Evolutionary conservation across 2,888 invertebrate species (phyloP).

Genomic region (Drosophila conformis): DNA sequence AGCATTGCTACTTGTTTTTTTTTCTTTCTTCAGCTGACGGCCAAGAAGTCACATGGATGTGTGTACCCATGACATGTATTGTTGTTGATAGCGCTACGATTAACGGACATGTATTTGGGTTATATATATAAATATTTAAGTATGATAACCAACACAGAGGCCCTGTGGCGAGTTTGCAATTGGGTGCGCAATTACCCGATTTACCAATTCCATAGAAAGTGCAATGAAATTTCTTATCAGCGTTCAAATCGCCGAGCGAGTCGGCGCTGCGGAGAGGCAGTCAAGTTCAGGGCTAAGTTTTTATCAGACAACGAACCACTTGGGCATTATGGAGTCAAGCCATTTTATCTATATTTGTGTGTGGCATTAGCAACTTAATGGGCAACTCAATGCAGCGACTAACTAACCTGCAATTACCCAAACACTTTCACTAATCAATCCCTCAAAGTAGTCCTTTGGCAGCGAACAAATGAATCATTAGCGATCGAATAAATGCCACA

Average conservation of each 20-base stretch:
- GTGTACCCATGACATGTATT: slow-evolving; percentile 15
- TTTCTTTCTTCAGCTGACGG: slow-evolving; percentile 38
- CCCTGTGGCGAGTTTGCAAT: slow-evolving; percentile 1
- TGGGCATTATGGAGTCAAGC: background rate
- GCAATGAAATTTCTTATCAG: slow-evolving; percentile 26
- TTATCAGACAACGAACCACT: slow-evolving; percentile 18
- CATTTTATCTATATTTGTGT: background rate
- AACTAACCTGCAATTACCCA: slow-evolving; percentile 3
- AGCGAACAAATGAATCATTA: slow-evolving; percentile 42
- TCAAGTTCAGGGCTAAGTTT: slow-evolving; percentile 39
- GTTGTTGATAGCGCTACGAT: slow-evolving; percentile 27
- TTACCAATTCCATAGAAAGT: slow-evolving; percentile 40
- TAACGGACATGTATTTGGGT: slow-evolving; percentile 49
- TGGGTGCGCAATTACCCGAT: slow-evolving; percentile 20
- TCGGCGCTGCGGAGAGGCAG: background rate
- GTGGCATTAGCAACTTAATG: background rate
- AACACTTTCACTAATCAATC: slow-evolving; percentile 22
- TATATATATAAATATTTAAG: slow-evolving; percentile 7
- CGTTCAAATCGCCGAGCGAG: background rate
- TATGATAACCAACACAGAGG: slow-evolving; percentile 29
- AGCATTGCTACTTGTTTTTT: background rate
- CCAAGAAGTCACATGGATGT: slow-evolving; percentile 61
- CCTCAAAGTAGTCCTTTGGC: background rate
- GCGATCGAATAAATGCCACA: slow-evolving; percentile 21
- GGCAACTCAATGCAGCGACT: background rate